Conservation (phyloP, 2,888 invertebrate species). For the Diarsia mendica region DNA sequence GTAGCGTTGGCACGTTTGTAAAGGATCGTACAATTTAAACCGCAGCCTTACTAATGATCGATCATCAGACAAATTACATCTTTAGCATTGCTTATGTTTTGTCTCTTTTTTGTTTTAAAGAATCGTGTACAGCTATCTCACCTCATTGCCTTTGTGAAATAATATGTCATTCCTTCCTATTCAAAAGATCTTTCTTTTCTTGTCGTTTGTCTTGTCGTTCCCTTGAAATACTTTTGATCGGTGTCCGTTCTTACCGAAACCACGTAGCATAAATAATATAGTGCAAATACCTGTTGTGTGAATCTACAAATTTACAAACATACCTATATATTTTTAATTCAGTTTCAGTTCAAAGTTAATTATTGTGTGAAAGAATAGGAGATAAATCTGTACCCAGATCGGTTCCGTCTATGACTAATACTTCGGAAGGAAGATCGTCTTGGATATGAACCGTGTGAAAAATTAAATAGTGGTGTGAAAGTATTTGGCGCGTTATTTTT, state of each 20-base stretch:
- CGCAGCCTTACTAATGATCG: too few species aligned
- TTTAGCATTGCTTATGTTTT: constrained; percentile 35
- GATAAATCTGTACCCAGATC: constrained; percentile 55
- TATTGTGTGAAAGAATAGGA: constrained; percentile 46
- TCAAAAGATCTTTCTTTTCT: constrained; percentile 40
- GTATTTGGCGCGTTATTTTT: constrained; percentile 57
- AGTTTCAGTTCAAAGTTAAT: constrained; percentile 15
- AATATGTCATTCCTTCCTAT: constrained; percentile 22
- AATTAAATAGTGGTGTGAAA: constrained; percentile 55
- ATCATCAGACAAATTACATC: background rate
- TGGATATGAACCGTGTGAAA: constrained; percentile 55
- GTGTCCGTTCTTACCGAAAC: constrained; percentile 24
- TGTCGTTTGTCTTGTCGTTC: constrained; percentile 43
- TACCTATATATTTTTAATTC: constrained; percentile 3
- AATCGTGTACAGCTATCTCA: constrained; percentile 20
- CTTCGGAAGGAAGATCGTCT: constrained; percentile 50
- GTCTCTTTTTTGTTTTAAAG: constrained; percentile 16
- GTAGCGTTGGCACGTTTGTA: too few species aligned
- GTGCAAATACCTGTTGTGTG: constrained; percentile 21
- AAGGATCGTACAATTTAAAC: too few species aligned
- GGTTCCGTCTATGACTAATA: constrained; percentile 68
- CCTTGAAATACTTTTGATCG: constrained; percentile 36
- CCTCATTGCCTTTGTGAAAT: background rate
- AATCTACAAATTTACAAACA: constrained; percentile 1
- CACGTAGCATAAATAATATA: constrained; percentile 17